Evolutionary conservation across 2,888 invertebrate species (phyloP).

Genomic region (Artemia sinica): DNA sequence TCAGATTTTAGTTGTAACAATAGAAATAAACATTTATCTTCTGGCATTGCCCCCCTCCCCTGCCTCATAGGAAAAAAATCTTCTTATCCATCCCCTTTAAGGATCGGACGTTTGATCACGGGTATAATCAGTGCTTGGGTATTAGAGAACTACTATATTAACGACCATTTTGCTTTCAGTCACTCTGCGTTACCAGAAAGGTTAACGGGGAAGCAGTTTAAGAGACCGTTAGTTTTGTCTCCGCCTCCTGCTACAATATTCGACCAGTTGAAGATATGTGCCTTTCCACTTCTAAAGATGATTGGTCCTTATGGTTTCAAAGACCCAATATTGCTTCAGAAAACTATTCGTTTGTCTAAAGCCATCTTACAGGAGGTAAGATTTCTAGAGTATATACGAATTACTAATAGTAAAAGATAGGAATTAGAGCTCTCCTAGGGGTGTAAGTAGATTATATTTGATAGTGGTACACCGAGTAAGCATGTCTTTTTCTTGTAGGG

Average conservation of each 20-base stretch:
- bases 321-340: constrained; percentile 77
- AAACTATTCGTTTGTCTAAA: constrained; percentile 44
- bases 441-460: neutral
- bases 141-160: too few relatives aligned
- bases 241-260: constrained; percentile 49
- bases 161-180: constrained; percentile 35
- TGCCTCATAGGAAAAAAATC: too few relatives aligned
- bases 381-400: too few relatives aligned
- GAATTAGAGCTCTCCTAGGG: neutral
- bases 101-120: too few relatives aligned
- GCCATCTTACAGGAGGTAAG: constrained; percentile 26
- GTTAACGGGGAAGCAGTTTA: constrained; percentile 43
- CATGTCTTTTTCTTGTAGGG: too few relatives aligned
- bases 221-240: constrained; percentile 34
- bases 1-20: too few relatives aligned
- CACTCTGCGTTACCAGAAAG: constrained; percentile 54
- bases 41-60: too few relatives aligned
- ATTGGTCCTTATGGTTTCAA: constrained; percentile 73
- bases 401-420: neutral
- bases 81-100: too few relatives aligned
- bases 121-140: too few relatives aligned
- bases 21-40: too few relatives aligned
- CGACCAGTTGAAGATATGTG: constrained; percentile 50
- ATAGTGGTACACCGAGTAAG: neutral
- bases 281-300: constrained; percentile 65